Percentiles rank a stretch among this genome's conserved stretches.
Evolutionary conservation across 92 coral and sea anemone species (phyloP).

Genomic region (Zoanthus sociatus): DNA sequence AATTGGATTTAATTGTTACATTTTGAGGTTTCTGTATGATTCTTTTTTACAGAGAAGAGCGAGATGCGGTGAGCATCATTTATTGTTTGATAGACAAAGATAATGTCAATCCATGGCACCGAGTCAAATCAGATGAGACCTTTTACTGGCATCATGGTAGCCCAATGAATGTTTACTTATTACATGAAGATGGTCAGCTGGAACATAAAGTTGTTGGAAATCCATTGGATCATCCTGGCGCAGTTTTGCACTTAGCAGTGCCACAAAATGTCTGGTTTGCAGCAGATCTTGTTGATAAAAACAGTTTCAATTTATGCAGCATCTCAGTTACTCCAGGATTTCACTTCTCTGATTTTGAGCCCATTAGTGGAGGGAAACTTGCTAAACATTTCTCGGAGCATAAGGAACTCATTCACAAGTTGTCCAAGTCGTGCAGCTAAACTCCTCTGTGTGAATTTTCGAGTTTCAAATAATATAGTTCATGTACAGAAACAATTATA

Average conservation of each 20-base stretch:
- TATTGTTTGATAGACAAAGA: constrained; percentile 68
- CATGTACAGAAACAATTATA: not conserved
- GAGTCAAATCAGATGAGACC: constrained; percentile 81
- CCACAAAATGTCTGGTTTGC: constrained; percentile 93
- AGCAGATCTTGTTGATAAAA: constrained; percentile 67
- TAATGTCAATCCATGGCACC: constrained; percentile 78
- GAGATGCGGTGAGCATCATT: constrained; percentile 75
- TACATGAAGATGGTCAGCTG: constrained; percentile 66
- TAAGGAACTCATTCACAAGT: constrained; percentile 65
- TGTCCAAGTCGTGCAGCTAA: constrained; percentile 23
- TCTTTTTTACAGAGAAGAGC: constrained; percentile 49
- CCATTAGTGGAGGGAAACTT: constrained; percentile 62
- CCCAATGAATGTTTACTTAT: constrained; percentile 64
- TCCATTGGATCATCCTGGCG: constrained; percentile 58
- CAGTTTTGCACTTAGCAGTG: constrained; percentile 65
- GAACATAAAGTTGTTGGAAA: constrained; percentile 75
- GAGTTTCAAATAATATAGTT: not conserved
- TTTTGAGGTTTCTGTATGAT: not conserved
- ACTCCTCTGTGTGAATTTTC: not conserved
- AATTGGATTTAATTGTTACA: not conserved
- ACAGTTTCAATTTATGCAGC: constrained; percentile 60
- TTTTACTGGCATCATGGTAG: constrained; percentile 83
- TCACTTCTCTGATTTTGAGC: constrained; percentile 68
- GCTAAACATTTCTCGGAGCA: constrained; percentile 79
- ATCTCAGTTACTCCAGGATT: constrained; percentile 85